phyloP scores from a whole-genome alignment of 2,113 vertebrate genomes.

The Megaleporinus macrocephalus region DNA sequence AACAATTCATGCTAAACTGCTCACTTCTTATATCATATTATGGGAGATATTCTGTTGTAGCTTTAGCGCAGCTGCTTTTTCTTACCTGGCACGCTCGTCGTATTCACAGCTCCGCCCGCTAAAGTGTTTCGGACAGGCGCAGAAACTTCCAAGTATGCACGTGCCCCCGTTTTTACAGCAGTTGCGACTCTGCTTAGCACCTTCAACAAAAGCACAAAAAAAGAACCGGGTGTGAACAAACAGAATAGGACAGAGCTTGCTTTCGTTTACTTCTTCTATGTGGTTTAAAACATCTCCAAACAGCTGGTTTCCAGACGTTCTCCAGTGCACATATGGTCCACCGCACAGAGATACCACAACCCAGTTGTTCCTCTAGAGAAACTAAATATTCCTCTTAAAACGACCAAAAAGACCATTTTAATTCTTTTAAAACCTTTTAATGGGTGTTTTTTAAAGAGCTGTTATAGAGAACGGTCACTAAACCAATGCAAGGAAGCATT shows the following conservation, averaged over 20 bases:
- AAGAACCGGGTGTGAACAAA: not conserved
- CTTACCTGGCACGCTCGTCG: conserved; percentile 68
- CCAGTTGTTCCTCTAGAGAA: not conserved
- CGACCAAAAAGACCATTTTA: too few species aligned
- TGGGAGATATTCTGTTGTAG: not conserved
- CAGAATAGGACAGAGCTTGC: not conserved
- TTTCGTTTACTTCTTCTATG: too few species aligned
- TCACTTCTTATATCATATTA: not conserved
- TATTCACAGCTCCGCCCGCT: conserved; percentile 73
- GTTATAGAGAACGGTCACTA: too few species aligned
- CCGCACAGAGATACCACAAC: not conserved
- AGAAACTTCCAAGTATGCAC: conserved; percentile 78
- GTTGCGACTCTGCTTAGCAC: conserved; percentile 73
- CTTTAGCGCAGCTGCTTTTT: not conserved
- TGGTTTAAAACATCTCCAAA: not conserved
- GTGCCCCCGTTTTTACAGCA: conserved; percentile 78
- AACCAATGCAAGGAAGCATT: too few species aligned
- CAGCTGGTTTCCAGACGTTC: conserved; percentile 13
- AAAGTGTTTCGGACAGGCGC: conserved; percentile 71
- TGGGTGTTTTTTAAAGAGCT: too few species aligned
- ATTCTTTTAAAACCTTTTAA: too few species aligned
- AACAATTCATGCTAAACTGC: not conserved
- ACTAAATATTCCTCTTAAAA: too few species aligned
- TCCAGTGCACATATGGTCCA: not conserved
- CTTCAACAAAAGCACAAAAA: conserved; percentile 46